These are phyloP conservation scores for Etheostoma nigrum DNA, from an alignment of 2,797 vertebrate species.

Conservation along the genomic window DNA sequence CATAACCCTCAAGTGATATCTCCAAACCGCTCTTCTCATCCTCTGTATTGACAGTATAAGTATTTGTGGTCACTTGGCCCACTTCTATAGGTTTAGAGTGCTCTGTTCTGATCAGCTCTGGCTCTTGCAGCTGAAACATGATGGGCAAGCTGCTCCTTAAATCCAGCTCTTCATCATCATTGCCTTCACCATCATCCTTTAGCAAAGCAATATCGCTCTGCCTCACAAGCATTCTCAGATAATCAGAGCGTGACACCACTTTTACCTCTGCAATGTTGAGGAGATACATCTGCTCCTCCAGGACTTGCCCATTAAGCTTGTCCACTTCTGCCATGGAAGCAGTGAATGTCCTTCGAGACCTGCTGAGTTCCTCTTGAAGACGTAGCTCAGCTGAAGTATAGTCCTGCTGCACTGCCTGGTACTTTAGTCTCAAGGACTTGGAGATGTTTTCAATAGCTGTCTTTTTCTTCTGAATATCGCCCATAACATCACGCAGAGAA, in stretches of 20 bases:
- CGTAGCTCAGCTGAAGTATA: slow-evolving; percentile 91
- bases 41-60: slow-evolving; percentile 88
- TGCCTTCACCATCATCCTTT: slow-evolving; percentile 83
- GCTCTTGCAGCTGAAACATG: slow-evolving; percentile 92
- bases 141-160: slow-evolving; percentile 87
- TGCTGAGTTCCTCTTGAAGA: slow-evolving; percentile 92
- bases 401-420: slow-evolving; percentile 92
- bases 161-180: slow-evolving; percentile 91
- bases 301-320: slow-evolving; percentile 90
- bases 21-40: slow-evolving; percentile 79
- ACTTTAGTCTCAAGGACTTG: slow-evolving; percentile 89
- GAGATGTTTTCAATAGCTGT: slow-evolving; percentile 89
- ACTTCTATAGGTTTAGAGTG: slow-evolving; percentile 89
- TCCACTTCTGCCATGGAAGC: slow-evolving; percentile 92
- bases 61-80: slow-evolving; percentile 89
- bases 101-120: slow-evolving; percentile 89
- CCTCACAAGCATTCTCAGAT: slow-evolving; percentile 93
- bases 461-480: slow-evolving; percentile 92
- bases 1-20: slow-evolving; percentile 63
- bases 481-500: slow-evolving; percentile 89
- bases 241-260: slow-evolving; percentile 95
- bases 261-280: slow-evolving; percentile 96
- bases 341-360: slow-evolving; percentile 91
- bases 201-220: slow-evolving; percentile 93
- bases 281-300: slow-evolving; percentile 95